These are phyloP conservation scores for Tor tambroides DNA, from an alignment of 2,113 vertebrate genomes.

Conservation along the genomic window DNA sequence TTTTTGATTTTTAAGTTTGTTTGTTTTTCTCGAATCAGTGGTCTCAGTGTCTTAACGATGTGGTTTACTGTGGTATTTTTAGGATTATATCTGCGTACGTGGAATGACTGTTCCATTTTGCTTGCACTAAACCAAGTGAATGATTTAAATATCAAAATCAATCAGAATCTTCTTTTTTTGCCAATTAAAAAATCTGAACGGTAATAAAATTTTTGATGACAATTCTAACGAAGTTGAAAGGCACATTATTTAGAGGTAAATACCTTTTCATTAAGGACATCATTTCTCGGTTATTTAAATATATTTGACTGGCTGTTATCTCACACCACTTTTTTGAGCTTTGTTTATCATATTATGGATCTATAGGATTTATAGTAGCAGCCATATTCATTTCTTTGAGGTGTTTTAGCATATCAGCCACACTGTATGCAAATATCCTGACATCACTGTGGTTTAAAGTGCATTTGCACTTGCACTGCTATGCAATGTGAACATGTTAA, in stretches of 20 bases:
- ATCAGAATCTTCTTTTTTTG: not conserved
- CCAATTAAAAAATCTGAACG: no score
- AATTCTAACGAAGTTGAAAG: not conserved
- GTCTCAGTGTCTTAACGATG: slow-evolving; percentile 19
- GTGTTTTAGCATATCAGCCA: not conserved
- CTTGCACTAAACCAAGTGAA: not conserved
- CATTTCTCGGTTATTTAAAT: not conserved
- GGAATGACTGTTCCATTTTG: not conserved
- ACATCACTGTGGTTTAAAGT: slow-evolving; percentile 40
- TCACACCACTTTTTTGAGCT: not conserved
- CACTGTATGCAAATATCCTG: not conserved
- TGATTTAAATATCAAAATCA: not conserved
- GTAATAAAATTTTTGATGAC: not conserved
- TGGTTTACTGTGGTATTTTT: slow-evolving; percentile 23
- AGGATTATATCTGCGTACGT: not conserved
- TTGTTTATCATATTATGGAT: not conserved
- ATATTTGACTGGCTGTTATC: not conserved
- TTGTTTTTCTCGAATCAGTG: not conserved
- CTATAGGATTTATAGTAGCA: not conserved
- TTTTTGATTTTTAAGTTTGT: no score
- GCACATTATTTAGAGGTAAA: not conserved
- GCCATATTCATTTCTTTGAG: not conserved
- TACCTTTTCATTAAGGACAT: not conserved
- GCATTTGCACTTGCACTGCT: not conserved
- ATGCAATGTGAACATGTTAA: slow-evolving; percentile 41